Base-by-base conservation (phyloP, 2,888 invertebrate genomes). In the Limnephilus rhombicus region DNA sequence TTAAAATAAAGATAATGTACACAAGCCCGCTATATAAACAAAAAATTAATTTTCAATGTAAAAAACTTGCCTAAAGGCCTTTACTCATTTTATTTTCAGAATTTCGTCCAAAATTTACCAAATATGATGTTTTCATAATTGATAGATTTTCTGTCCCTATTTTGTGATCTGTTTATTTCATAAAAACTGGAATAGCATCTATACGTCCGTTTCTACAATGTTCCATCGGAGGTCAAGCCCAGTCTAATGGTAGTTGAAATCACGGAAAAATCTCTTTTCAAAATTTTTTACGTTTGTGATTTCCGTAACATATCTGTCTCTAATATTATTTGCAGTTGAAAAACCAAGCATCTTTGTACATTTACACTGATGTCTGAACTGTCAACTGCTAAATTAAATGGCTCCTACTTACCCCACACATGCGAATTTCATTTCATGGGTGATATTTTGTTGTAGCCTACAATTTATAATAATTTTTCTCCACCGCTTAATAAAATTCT, bases 381-480 rank as follows among this genome's bases (percentile, higher is more conserved):
- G 82, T 90, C 37, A 80, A 82, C 92, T 93, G 92, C 92, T 53
- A 93, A 85, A 93, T 41, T 15, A 91, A 92, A 91, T 80, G 92
- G 92, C 92, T 90, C 86, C 34, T 87, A 92, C 93, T 93, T 93
- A 93, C 93, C 93, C 91, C 93, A 92, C 93, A 82, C 90, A 92
- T 92, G 85, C 82, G 13, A 24, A 80, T 80, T 24, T 24, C 11
- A 68, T 68, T 91, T 12, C 80, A 91, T 92, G 91, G 87, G 93
- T 93, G 93, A 92, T 93, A 93, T 93, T 93, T 92, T 92, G 68
- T 93, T 91, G 90, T 31, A 86, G 92, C 90, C 92, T 37, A 93
- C 92, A 93, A 34, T 86, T 68, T 24, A 68, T 68, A n/a, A 68
- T 68, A 24, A 53, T 5, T 68, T 18, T 68, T 24, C 7, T 18